Evolutionary conservation across 2,888 invertebrate species (phyloP).

Genomic region (Pollenia angustigena): DNA sequence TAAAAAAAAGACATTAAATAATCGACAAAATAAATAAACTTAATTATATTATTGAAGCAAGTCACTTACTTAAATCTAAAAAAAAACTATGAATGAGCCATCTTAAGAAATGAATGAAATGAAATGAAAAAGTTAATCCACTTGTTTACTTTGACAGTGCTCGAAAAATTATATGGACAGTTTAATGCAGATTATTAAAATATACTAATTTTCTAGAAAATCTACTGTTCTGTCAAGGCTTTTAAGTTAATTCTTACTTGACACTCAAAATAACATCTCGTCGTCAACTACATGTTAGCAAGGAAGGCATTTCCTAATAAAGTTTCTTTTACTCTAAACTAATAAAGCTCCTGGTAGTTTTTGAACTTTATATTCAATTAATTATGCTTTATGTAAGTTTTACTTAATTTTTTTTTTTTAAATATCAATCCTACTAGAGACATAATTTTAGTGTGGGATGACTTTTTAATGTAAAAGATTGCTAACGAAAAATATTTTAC

Average conservation of each 20-base stretch:
- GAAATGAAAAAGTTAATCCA: constrained; percentile 8
- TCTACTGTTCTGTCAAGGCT: no score
- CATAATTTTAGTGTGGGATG: constrained; percentile 27
- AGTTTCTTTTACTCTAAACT: no score
- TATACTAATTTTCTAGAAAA: background rate
- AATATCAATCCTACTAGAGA: background rate
- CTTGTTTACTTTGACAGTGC: background rate
- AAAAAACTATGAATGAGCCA: constrained; percentile 23
- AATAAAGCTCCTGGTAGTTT: background rate
- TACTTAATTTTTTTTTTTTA: background rate
- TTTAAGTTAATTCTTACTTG: no score
- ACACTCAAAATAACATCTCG: no score
- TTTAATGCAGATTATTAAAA: background rate
- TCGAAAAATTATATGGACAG: background rate
- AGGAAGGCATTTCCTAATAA: no score
- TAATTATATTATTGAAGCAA: constrained; percentile 69
- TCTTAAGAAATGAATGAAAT: constrained; percentile 1
- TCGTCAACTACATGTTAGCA: no score
- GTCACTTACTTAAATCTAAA: constrained; percentile 43
- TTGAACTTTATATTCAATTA: constrained; percentile 47
- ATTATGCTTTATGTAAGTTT: constrained; percentile 15
- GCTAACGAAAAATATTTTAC: constrained; percentile 15
- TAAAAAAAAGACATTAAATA: constrained; percentile 69
- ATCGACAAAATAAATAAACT: constrained; percentile 71
- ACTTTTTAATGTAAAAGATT: constrained; percentile 9